Conservation (phyloP, 2,113 vertebrate genomes). For the Nerophis ophidion region DNA sequence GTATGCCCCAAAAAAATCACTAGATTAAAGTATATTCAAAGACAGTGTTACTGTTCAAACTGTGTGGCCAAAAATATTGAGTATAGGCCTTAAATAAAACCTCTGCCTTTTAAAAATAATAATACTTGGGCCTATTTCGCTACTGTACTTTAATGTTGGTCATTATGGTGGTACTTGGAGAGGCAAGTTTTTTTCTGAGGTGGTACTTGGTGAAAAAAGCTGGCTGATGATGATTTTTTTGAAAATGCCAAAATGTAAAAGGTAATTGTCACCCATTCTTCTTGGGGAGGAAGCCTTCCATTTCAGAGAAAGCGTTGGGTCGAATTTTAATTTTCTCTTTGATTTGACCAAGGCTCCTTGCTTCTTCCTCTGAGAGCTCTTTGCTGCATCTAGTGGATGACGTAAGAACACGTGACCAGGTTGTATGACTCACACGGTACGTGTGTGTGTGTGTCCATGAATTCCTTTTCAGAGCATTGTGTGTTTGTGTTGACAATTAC, state of each 20-base stretch:
- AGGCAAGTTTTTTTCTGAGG: too few species aligned
- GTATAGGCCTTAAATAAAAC: too few species aligned
- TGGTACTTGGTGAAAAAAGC: too few species aligned
- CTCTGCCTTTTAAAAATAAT: too few species aligned
- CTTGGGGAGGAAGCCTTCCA: constrained; percentile 93
- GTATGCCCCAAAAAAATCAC: too few species aligned
- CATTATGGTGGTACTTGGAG: too few species aligned
- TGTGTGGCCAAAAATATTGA: too few species aligned
- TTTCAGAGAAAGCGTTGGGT: constrained; percentile 83
- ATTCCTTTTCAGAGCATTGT: neutral
- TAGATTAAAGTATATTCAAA: too few species aligned
- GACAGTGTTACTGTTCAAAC: too few species aligned
- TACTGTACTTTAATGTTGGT: too few species aligned
- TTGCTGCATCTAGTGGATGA: constrained; percentile 69
- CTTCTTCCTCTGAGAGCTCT: constrained; percentile 50
- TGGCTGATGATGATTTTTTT: too few species aligned
- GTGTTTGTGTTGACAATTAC: constrained; percentile 54
- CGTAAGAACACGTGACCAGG: neutral
- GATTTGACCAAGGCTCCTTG: constrained; percentile 61
- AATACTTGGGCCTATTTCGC: too few species aligned
- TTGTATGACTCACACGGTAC: neutral
- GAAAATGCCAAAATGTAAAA: neutral
- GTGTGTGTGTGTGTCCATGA: neutral
- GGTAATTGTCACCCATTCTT: constrained; percentile 82
- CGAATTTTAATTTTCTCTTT: constrained; percentile 78